These are phyloP conservation scores for Perithous albicinctus DNA, from an alignment of 2,888 invertebrate species.

Conservation along the genomic window DNA sequence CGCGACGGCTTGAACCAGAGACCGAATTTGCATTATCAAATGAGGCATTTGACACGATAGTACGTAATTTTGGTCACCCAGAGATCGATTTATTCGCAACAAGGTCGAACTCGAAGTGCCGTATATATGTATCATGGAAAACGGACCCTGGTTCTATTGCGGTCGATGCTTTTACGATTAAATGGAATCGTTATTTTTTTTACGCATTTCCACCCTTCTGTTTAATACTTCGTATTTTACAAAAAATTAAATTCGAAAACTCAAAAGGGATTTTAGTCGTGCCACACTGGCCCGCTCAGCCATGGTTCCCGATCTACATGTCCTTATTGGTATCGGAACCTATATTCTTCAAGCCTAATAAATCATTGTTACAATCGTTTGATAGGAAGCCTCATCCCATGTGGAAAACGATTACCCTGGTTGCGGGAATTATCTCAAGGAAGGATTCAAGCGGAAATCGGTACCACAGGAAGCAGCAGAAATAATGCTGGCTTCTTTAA, in stretches of 20 bases:
- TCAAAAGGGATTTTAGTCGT: constrained; percentile 33
- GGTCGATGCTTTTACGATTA: background rate
- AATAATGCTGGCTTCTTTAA: constrained; percentile 63
- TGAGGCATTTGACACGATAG: background rate
- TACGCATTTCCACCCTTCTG: background rate
- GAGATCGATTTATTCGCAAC: constrained; percentile 24
- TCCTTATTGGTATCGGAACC: constrained; percentile 8
- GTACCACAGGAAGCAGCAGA: constrained; percentile 32
- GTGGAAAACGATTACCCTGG: constrained; percentile 88
- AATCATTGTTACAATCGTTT: background rate
- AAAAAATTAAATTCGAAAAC: constrained; percentile 41
- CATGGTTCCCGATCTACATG: background rate
- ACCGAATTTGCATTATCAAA: constrained; percentile 2
- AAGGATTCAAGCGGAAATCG: background rate
- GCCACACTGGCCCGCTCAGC: too few species aligned
- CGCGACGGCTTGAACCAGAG: background rate
- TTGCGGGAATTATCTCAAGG: constrained; percentile 85
- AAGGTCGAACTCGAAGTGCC: constrained; percentile 19
- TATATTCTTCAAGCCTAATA: constrained; percentile 14
- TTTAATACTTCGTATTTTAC: constrained; percentile 37
- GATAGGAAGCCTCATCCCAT: constrained; percentile 87
- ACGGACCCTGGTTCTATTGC: background rate
- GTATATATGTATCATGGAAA: constrained; percentile 27
- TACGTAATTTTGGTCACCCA: background rate
- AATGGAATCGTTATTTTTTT: background rate